These are phyloP conservation scores for Noctua fimbriata DNA, from an alignment of 2,888 invertebrate species.

Conservation along the genomic window DNA sequence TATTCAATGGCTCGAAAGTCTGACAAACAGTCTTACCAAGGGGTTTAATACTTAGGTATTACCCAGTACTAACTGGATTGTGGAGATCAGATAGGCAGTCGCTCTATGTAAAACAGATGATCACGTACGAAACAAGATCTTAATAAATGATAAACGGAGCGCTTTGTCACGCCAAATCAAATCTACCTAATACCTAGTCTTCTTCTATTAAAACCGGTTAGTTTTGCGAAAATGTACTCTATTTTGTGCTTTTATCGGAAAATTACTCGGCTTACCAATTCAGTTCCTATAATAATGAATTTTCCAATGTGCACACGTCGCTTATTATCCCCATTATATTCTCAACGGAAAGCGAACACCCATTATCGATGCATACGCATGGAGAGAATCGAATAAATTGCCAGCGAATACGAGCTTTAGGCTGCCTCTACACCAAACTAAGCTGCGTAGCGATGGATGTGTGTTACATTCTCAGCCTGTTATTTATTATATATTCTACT, in stretches of 20 bases:
- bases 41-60: no score
- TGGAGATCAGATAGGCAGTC: no score
- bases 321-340: slow-evolving; percentile 44
- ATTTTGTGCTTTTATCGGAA: background rate
- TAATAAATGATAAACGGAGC: background rate
- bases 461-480: background rate
- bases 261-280: slow-evolving; percentile 11
- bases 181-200: background rate
- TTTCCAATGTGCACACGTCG: slow-evolving; percentile 42
- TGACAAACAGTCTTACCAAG: no score
- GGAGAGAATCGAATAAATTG: slow-evolving; percentile 62
- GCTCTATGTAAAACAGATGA: no score
- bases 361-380: slow-evolving; percentile 64
- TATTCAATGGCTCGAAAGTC: no score
- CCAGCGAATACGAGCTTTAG: slow-evolving; percentile 33
- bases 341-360: slow-evolving; percentile 53
- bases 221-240: background rate
- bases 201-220: background rate
- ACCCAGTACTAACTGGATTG: no score
- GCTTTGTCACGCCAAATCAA: background rate
- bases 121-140: no score
- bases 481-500: background rate
- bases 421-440: background rate
- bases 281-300: slow-evolving; percentile 40
- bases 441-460: background rate